Evolutionary conservation across 2,888 invertebrate species (phyloP).

Genomic region (Leptinotarsa haldemani): DNA sequence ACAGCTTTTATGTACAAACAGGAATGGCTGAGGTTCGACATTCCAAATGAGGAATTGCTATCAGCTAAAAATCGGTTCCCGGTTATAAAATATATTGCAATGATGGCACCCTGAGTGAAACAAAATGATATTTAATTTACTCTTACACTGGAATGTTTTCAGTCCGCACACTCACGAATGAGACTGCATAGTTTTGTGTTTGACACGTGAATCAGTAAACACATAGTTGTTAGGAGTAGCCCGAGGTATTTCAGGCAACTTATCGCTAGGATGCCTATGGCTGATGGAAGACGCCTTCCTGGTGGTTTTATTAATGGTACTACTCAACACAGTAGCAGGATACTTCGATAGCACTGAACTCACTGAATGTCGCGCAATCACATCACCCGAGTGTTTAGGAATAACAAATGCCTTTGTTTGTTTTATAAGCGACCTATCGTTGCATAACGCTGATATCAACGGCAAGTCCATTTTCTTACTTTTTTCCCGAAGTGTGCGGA

Average conservation of each 20-base stretch:
- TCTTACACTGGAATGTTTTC: conserved; percentile 60
- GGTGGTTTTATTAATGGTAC: conserved; percentile 70
- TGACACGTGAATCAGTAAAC: conserved; percentile 62
- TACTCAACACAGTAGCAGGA: conserved; percentile 75
- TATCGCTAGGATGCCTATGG: conserved; percentile 83
- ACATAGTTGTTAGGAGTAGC: conserved; percentile 81
- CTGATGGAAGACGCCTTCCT: conserved; percentile 70
- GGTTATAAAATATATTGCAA: conserved; percentile 58
- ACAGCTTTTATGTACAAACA: conserved; percentile 55
- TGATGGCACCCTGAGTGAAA: conserved; percentile 67
- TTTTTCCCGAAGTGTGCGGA: conserved; percentile 86
- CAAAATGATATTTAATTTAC: conserved; percentile 51
- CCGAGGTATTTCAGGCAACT: conserved; percentile 76
- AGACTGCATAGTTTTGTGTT: conserved; percentile 64
- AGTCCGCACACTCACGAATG: conserved; percentile 57
- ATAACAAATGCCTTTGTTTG: conserved; percentile 89
- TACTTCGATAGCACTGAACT: conserved; percentile 70
- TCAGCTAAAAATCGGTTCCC: conserved; percentile 45
- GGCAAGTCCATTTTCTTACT: conserved; percentile 92
- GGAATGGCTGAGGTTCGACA: conserved; percentile 47
- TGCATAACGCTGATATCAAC: conserved; percentile 91
- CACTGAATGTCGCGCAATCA: conserved; percentile 63
- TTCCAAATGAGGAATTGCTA: conserved; percentile 32
- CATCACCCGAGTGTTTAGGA: conserved; percentile 73
- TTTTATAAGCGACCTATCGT: conserved; percentile 88